Evolutionary conservation across 2,797 vertebrate genomes (phyloP), one percentile per base, ranked within the genome.

Genomic region (Argentina silus): DNA sequence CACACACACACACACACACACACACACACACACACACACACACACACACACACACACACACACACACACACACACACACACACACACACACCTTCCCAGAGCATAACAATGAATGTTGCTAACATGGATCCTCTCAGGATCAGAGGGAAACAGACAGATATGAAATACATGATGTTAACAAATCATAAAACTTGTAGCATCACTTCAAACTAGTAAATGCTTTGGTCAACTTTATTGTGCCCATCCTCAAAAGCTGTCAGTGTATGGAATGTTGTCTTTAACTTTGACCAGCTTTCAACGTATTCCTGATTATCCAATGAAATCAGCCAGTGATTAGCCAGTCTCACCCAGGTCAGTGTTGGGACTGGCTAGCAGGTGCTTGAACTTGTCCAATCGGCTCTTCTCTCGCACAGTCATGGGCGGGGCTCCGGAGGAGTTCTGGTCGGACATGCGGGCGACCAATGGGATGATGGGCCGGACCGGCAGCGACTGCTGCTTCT

Each of bases 361-460:
- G 84, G 95, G 92, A 86, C 95, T 96, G 61, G 95, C 93, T 43
- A 99, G 96, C 73, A 99, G 94, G 83, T 97, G 96, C 71, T 92
- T 95, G 85, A 99, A 99, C 77, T 97, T 99, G 82, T 99, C 97
- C 78, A 98, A 90, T 9, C 98, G 95, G 1, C 92, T 97, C 87
- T 98, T 99, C 89, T 99, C 98, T 62, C 98, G 92, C 79, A 98
- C 95, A 0, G 96, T 97, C 97, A 99, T 97, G 2, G 96, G 96
- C 0, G 97, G 97, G 0, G 97, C 97, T 27, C 98, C 98, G 0
- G 97, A 99, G 1, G 97, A 95, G 0, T 99, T 99, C 92, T 99
- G 98, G 93, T 99, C 98, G 0, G 98, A 98, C 88, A 99, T 99
- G 1, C 98, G 95, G 74, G 98, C 98, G 4, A 99, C 96, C 0